Base-by-base conservation (phyloP, 2,113 vertebrate species). In the Ophthalmolycus amberensis region DNA sequence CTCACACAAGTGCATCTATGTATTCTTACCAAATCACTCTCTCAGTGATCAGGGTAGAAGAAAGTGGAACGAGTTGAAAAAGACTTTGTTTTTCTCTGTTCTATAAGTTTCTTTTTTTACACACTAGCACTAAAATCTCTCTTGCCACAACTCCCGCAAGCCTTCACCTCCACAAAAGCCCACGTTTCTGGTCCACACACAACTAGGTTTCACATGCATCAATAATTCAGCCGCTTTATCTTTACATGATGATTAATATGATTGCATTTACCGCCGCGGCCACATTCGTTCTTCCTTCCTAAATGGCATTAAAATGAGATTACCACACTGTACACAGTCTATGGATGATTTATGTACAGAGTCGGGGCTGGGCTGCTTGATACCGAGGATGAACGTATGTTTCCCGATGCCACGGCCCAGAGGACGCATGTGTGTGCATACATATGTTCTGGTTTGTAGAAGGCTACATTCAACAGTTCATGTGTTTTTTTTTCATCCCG, bases 231-330 rank as follows among this genome's bases (percentile, higher is more conserved):
- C 54, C 18, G 74, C 85, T 85, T 88, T 89, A 89, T 89, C 88
- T 88, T 89, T 77, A 89, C 79, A 85, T 75, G 86, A 88, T 52
- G 44, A 90, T 90, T 89, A 85, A 90, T 90, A 90, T 40, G 65
- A 90, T 84, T 78, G 58, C 70, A 68, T 87, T 90, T 89, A 77
- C 77, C 1, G 11, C 68, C 3, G 42, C 37, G 11, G 73, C 80
- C 75, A 60, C 76, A 86, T 82, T 85, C 60, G 3, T 77, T 88
- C 71, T 78, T 25, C 59, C 69, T 40, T 76, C 66, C 65, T 83
- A 87, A 89, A 82, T 44, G 76, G 80, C 90, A 93, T 93, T 90
- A 90, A 90, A 90, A 75, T 90, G 88, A 64, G n/a, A 91, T 89
- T 59, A 90, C 64, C 71, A 32, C 34, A 82, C 67, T 68, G 37